These are phyloP conservation scores for Drosophila punjabiensis DNA, from an alignment of 1,140 invertebrate species.

Conservation along the genomic window DNA sequence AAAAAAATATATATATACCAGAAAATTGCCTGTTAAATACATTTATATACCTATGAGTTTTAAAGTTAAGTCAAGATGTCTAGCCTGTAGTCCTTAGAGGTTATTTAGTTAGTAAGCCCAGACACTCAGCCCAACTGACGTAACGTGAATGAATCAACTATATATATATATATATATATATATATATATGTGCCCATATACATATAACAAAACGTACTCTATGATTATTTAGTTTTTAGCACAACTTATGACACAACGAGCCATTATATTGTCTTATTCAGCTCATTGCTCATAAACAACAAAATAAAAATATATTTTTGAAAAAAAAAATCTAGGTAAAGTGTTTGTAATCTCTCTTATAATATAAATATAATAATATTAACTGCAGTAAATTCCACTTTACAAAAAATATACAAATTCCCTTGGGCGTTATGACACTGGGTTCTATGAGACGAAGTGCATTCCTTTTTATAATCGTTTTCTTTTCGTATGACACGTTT, in stretches of 20 bases:
- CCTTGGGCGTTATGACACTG: too few relatives aligned
- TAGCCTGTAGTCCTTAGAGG: constrained; percentile 74
- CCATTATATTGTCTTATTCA: constrained; percentile 61
- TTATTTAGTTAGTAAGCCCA: constrained; percentile 75
- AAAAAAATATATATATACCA: constrained; percentile 60
- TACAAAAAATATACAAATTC: too few relatives aligned
- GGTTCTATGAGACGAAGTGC: too few relatives aligned
- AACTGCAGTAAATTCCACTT: not conserved
- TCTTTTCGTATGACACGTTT: too few relatives aligned
- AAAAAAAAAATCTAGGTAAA: constrained; percentile 8
- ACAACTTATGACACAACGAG: constrained; percentile 61
- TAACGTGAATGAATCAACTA: constrained; percentile 48
- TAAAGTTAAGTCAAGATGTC: constrained; percentile 52
- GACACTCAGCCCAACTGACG: constrained; percentile 30
- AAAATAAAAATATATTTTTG: constrained; percentile 48
- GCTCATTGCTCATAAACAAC: constrained; percentile 66
- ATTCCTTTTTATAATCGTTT: too few relatives aligned
- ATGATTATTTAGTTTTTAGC: constrained; percentile 76
- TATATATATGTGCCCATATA: constrained; percentile 50
- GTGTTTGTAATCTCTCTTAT: too few relatives aligned
- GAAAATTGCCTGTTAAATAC: constrained; percentile 84
- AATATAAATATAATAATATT: not conserved
- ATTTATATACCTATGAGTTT: constrained; percentile 77
- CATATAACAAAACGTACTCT: constrained; percentile 36
- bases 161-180: constrained; percentile 42